phyloP scores from a whole-genome alignment of 2,888 invertebrate species.

The Limenitis camilla region DNA sequence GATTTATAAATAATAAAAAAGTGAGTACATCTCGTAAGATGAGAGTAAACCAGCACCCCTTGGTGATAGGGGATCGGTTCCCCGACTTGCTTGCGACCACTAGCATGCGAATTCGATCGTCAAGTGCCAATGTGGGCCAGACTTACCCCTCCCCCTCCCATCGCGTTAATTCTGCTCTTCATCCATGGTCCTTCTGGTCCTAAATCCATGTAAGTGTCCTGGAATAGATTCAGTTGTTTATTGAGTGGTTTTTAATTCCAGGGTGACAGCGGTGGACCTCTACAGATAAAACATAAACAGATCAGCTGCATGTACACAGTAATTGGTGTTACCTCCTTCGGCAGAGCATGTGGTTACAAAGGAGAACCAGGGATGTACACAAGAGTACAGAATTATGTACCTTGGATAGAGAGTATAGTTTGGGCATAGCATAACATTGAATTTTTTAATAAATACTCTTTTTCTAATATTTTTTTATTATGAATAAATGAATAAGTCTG shows the following conservation, averaged over 20 bases:
- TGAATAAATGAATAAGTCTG: no score
- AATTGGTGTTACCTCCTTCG: constrained; percentile 68
- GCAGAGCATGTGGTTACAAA: constrained; percentile 53
- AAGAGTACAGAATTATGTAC: constrained; percentile 65
- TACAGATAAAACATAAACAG: constrained; percentile 44
- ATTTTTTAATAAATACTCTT: background rate
- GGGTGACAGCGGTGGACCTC: constrained; percentile 81
- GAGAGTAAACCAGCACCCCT: no score
- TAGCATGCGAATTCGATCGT: no score
- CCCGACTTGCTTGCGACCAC: no score
- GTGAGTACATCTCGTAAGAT: no score
- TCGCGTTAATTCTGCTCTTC: no score
- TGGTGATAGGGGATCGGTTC: no score
- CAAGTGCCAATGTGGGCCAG: no score
- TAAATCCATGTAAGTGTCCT: background rate
- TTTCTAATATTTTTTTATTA: background rate
- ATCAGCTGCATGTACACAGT: constrained; percentile 67
- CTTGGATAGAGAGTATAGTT: constrained; percentile 75
- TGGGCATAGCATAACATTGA: constrained; percentile 67
- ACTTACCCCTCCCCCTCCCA: no score
- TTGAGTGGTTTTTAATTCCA: constrained; percentile 34
- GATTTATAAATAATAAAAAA: no score
- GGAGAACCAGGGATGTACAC: constrained; percentile 75
- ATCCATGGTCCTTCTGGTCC: no score
- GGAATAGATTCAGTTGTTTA: background rate